A percentile compares a stretch with the other conserved stretches of the same genome.
Conservation (phyloP, 2,888 invertebrate species). For the Gortyna flavago region DNA sequence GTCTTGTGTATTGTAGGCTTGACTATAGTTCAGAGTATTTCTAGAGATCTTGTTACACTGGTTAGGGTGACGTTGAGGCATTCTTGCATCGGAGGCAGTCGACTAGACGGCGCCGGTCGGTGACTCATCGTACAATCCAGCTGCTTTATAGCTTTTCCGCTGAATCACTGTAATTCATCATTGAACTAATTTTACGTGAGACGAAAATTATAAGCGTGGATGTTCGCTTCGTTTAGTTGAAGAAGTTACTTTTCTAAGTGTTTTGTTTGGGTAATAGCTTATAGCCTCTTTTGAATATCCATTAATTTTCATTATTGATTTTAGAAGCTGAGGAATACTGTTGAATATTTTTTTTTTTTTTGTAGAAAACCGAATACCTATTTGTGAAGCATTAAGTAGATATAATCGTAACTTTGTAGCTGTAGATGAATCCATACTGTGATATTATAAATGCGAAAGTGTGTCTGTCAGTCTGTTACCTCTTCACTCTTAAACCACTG, state of each 20-base stretch:
- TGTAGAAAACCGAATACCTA: background rate
- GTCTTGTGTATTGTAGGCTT: conserved; percentile 41
- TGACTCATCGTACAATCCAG: conserved; percentile 76
- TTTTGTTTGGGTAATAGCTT: conserved; percentile 43
- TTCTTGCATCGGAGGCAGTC: conserved; percentile 71
- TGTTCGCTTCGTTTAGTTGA: conserved; percentile 47
- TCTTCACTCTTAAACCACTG: too few relatives aligned
- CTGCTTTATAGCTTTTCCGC: conserved; percentile 76
- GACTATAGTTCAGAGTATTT: conserved; percentile 51
- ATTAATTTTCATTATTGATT: conserved; percentile 46
- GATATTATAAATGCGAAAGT: too few relatives aligned
- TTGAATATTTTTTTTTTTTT: conserved; percentile 1
- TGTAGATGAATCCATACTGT: background rate
- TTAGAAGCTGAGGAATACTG: background rate
- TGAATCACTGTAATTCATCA: conserved; percentile 76
- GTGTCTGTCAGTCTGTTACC: too few relatives aligned
- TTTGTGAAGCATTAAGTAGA: background rate
- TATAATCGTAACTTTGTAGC: too few relatives aligned
- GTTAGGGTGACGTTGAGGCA: conserved; percentile 67
- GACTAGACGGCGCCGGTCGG: conserved; percentile 79
- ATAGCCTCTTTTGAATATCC: conserved; percentile 34
- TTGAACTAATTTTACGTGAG: conserved; percentile 69
- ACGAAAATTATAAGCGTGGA: conserved; percentile 60
- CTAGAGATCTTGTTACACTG: conserved; percentile 63
- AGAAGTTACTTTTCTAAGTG: conserved; percentile 41